Conservation (phyloP, 2,113 vertebrate species). For the Rhagologus leucostigma region DNA sequence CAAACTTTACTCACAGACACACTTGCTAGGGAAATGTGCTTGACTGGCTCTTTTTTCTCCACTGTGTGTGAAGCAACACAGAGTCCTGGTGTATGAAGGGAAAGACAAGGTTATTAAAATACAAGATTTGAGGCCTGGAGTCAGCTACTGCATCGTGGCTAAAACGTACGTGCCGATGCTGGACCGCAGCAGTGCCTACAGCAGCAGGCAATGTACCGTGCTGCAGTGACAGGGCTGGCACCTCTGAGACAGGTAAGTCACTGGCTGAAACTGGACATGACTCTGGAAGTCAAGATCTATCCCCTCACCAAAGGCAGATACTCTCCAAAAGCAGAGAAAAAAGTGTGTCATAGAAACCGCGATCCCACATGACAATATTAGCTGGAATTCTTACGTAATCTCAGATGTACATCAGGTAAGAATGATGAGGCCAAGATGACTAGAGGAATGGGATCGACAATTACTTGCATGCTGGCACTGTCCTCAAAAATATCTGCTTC, state of each 20-base stretch:
- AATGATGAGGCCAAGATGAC: neutral
- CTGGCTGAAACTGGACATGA: neutral
- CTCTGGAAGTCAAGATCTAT: neutral
- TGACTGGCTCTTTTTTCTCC: neutral
- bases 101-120: slow-evolving; percentile 39
- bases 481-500: neutral
- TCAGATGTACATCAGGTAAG: neutral
- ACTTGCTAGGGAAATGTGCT: neutral
- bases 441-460: neutral
- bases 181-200: slow-evolving; percentile 57
- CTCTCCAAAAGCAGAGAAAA: neutral
- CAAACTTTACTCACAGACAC: neutral
- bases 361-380: neutral
- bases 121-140: neutral
- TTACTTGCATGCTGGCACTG: neutral
- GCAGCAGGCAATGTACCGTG: slow-evolving; percentile 2
- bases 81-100: slow-evolving; percentile 63
- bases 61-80: slow-evolving; percentile 24
- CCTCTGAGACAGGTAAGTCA: neutral
- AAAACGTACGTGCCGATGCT: slow-evolving; percentile 6
- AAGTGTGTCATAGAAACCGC: neutral
- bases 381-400: neutral
- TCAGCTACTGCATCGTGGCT: slow-evolving; percentile 53
- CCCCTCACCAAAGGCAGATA: neutral
- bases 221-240: neutral